Base-by-base conservation (phyloP, 2,888 invertebrate species). In the Alloplasta piceator region DNA sequence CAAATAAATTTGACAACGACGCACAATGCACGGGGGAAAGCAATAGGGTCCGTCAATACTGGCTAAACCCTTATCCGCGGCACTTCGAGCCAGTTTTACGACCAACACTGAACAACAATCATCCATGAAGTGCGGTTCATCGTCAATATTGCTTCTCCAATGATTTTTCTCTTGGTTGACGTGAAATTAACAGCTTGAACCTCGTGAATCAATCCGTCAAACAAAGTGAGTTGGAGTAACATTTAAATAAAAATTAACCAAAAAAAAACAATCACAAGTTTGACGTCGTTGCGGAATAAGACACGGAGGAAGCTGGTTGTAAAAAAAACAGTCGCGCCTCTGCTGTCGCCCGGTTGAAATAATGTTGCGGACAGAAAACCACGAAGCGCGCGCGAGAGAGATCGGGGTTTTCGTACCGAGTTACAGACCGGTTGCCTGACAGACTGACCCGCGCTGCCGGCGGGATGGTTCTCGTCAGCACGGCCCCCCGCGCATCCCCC, bases 361-460 rank as follows among this genome's bases (percentile, higher is more conserved):
- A 82, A 78, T 26, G 67, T 67, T 82, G 83, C 84, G 84, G 84
- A 85, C 85, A 87, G 85, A 93, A 92, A 93, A 93, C 92, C 88
- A 89, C 85, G 89, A 26, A 26, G 26, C 26, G 26, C 26, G 26
- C 26, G 26, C 26, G 26, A 26, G 26, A 26, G 26, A 26, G 26
- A 89, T 85, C 88, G 87, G 84, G 86, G 84, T 78, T 26, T 64
- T 82, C 79, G 82, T 82, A 83, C 85, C 86, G 85, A 85, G 86
- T 85, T 86, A 90, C 89, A 90, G 90, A 91, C 91, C 91, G 90
- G 91, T 90, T 90, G 91, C 89, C 90, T 90, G 91, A 91, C 90
- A 91, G 92, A 92, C 92, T 91, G 92, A 91, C 91, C 91, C 90
- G 89, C 89, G 89, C 89, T 88, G 88, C 82, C 88, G 86, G 88